Evolutionary conservation across 64 coral and sea anemone genomes (phyloP).

Genomic region (Porites australiensis): DNA sequence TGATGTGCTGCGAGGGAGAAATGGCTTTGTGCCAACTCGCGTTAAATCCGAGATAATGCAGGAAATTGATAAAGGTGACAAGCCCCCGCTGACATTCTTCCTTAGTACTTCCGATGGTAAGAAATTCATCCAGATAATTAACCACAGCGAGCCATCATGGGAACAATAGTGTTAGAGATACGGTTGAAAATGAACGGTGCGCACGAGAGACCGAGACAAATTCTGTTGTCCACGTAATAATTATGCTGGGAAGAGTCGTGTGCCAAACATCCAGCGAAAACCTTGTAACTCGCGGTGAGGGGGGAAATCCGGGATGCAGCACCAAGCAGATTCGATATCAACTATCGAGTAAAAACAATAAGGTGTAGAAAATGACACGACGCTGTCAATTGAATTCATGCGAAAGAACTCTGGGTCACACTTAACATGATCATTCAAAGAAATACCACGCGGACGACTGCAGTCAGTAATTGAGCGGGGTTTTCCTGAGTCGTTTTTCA

Average conservation of each 20-base stretch:
- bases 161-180: conserved; percentile 13
- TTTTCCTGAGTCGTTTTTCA: too few relatives aligned
- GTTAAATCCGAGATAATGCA: conserved; percentile 19
- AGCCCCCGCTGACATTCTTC: conserved; percentile 20
- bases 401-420: neutral
- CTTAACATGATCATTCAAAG: neutral
- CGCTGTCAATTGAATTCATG: conserved; percentile 8
- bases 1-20: neutral
- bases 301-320: conserved; percentile 23
- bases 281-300: conserved; percentile 19
- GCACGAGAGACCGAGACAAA: conserved; percentile 16
- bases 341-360: neutral
- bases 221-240: neutral
- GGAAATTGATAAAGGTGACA: neutral
- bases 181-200: conserved; percentile 6
- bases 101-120: conserved; percentile 25
- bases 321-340: conserved; percentile 35
- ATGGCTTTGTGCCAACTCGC: neutral
- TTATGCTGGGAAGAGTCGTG: neutral
- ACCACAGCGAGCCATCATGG: conserved; percentile 1
- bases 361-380: neutral
- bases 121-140: conserved; percentile 27
- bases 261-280: conserved; percentile 32
- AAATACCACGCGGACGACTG: neutral
- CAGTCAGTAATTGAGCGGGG: too few relatives aligned